phyloP scores from a whole-genome alignment of 1,140 invertebrate genomes.

The Melanaphis sacchari region DNA sequence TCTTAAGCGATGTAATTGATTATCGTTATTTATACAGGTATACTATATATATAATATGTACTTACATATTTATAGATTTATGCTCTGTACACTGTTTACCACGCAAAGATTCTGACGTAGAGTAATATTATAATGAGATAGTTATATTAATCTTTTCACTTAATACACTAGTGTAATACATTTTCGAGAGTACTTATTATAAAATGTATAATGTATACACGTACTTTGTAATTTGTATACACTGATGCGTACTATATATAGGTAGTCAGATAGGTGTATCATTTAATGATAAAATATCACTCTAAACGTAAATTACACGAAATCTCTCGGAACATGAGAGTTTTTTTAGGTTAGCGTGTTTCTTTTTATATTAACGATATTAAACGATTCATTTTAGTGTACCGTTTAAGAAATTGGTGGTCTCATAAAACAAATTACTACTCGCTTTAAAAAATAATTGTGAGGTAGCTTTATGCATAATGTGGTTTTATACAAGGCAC shows the following conservation, averaged over 20 bases:
- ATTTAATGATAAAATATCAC: not conserved
- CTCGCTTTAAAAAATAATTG: not conserved
- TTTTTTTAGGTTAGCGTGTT: not conserved
- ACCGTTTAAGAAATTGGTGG: not conserved
- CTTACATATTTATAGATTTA: too few relatives aligned
- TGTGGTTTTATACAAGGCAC: not conserved
- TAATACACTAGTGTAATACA: not conserved
- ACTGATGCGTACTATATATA: not conserved
- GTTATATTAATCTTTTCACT: not conserved
- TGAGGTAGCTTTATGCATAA: not conserved
- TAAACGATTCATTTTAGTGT: not conserved
- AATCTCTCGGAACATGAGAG: not conserved
- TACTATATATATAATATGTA: not conserved
- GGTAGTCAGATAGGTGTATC: not conserved
- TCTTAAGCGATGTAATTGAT: not conserved
- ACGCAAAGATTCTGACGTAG: too few relatives aligned
- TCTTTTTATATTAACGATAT: not conserved
- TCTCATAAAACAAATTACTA: not conserved
- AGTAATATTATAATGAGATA: not conserved
- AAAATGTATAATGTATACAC: not conserved
- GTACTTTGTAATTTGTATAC: not conserved
- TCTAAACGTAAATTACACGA: not conserved
- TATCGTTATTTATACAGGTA: not conserved
- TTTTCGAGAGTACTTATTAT: not conserved
- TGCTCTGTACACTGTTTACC: not conserved